A percentile compares a stretch with the other conserved stretches of the same genome.
phyloP scores from a whole-genome alignment of 1,140 invertebrate species.

The Cotesia glomerata region DNA sequence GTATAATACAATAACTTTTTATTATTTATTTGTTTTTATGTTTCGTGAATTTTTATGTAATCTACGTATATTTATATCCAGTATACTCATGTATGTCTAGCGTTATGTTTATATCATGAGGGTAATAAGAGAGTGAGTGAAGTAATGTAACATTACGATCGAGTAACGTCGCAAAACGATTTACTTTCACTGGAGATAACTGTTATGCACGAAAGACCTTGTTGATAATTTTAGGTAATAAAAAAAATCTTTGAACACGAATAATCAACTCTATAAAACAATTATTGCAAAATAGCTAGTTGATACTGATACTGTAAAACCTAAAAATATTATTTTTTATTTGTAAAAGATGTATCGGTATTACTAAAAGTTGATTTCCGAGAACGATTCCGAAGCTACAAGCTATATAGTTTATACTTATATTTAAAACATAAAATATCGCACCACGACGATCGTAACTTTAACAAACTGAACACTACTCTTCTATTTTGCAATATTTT shows the following conservation, averaged over 20 bases:
- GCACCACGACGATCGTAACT: conserved; percentile 20
- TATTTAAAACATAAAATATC: conserved; percentile 16
- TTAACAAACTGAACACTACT: conserved; percentile 16
- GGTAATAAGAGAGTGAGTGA: background rate
- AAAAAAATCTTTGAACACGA: background rate
- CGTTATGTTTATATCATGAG: background rate
- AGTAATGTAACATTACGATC: background rate
- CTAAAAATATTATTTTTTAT: too few relatives aligned
- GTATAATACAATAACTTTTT: background rate
- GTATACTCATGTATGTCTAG: background rate
- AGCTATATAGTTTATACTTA: background rate
- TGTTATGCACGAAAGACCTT: conserved; percentile 11
- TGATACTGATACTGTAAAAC: too few relatives aligned
- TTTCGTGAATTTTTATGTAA: background rate
- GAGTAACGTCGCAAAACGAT: conserved; percentile 9
- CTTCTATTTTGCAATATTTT: conserved; percentile 22
- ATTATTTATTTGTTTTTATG: background rate
- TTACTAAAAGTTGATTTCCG: conserved; percentile 5
- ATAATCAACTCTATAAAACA: too few relatives aligned
- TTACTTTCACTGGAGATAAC: conserved; percentile 29
- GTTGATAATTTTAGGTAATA: conserved; percentile 10
- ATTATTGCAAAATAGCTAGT: too few relatives aligned
- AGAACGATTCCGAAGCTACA: conserved; percentile 16
- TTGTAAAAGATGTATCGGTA: background rate
- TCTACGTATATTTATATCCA: background rate